Percentiles rank a stretch among this genome's conserved stretches.
Conservation (phyloP, 2,797 vertebrate species). For the Remorina albescens region DNA sequence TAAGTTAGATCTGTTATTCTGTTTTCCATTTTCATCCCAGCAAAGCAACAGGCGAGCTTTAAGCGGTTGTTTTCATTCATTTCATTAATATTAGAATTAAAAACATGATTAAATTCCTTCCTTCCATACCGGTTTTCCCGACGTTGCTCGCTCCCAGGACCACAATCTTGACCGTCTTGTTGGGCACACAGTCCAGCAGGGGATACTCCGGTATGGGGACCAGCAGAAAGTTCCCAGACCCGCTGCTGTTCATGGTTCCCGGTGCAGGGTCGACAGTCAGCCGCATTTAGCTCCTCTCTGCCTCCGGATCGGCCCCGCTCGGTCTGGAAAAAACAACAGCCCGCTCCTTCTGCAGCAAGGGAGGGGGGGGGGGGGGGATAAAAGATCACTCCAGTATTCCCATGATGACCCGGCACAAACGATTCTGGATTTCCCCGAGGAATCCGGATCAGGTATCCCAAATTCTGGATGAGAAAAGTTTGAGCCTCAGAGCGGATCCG, state of each 20-base stretch:
- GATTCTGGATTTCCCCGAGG: not conserved
- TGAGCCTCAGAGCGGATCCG: no score
- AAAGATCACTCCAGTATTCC: slow-evolving; percentile 14
- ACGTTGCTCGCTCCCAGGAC: slow-evolving; percentile 92
- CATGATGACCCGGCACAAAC: slow-evolving; percentile 1
- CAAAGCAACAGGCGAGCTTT: not conserved
- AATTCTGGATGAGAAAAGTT: not conserved
- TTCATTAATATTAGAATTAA: not conserved
- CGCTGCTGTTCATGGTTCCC: slow-evolving; percentile 89
- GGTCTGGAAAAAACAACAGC: not conserved
- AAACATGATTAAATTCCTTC: no score
- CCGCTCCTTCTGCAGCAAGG: no score
- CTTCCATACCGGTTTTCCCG: slow-evolving; percentile 90
- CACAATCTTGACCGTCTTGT: slow-evolving; percentile 92
- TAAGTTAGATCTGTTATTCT: not conserved
- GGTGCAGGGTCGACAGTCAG: slow-evolving; percentile 76
- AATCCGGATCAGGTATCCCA: not conserved
- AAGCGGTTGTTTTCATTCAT: not conserved
- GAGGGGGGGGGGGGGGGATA: no score
- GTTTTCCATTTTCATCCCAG: not conserved
- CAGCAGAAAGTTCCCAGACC: slow-evolving; percentile 90
- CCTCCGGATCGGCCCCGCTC: slow-evolving; percentile 31
- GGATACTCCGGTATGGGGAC: slow-evolving; percentile 94
- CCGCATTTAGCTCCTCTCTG: slow-evolving; percentile 80
- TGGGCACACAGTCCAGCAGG: slow-evolving; percentile 87